Base-by-base conservation (phyloP, 2,888 invertebrate genomes). In the Apotomis betuletana region DNA sequence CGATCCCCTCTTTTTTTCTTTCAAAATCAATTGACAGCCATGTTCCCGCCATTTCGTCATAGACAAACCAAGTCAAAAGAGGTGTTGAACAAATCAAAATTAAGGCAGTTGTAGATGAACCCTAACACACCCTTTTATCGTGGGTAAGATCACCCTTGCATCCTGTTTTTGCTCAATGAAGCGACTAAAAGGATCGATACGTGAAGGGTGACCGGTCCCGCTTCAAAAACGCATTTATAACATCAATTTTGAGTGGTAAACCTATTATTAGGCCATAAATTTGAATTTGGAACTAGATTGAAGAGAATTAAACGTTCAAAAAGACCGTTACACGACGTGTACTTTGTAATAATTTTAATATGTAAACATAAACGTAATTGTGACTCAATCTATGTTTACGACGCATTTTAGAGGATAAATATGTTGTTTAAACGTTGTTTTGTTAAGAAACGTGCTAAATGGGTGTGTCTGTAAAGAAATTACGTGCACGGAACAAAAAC, bases 321-420 rank as follows among this genome's bases (percentile, higher is more conserved):
- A 72, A 62, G 74, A 70, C 74, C 75, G 72, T 70, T 65, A 75
- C 61, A 73, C 70, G 69, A 70, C 74, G 78, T 75, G 74, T 74
- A 64, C 59, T 27, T 52, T 13, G 44, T 41, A 3, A 59, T 60
- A 59, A 4, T 13, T 36, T 3, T 46, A 44, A 5, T 46, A 3
- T n/a, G n/a, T 59, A 44, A 64, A 64, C 41, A 52, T 10, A 52
- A 55, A 49, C 9, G 12, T 3, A 27, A 57, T 36, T 54, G n/a
- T 5, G n/a, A 49, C 3, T 5, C 3, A 12, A 13, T 62, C 27
- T 12, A 9, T 38, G 5, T 15, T 46, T 38, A 27, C 12, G 9
- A 0, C 8, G 9, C 5, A 46, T 10, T 65, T n/a, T 36, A 46
- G 9, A 13, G 5, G n/a, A 4, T 49, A 72, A 52, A n/a, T 52